Conservation (phyloP, 2,888 invertebrate genomes). For the Brachyopa scutellaris region DNA sequence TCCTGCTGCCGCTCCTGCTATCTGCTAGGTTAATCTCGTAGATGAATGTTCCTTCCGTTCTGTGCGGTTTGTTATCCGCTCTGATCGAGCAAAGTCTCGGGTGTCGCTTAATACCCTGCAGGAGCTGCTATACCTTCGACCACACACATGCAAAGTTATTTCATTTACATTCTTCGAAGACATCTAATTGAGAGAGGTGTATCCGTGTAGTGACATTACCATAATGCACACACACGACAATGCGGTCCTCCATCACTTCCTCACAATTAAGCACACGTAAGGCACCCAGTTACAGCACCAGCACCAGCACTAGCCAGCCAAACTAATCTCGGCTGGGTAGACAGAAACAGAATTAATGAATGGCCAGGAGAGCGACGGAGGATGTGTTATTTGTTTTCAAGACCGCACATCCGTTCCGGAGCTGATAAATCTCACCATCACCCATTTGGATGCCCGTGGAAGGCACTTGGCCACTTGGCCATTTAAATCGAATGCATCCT, state of each 20-base stretch:
- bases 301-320: conserved; percentile 6
- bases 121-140: conserved; percentile 25
- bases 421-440: conserved; percentile 70
- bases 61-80: conserved; percentile 35
- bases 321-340: conserved; percentile 51
- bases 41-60: conserved; percentile 41
- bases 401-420: conserved; percentile 68
- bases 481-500: conserved; percentile 68
- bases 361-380: conserved; percentile 57
- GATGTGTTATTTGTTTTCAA: conserved; percentile 68
- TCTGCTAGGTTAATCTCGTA: conserved; percentile 26
- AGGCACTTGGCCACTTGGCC: conserved; percentile 61
- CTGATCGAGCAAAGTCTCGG: conserved; percentile 28
- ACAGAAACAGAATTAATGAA: conserved; percentile 70
- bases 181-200: conserved; percentile 56
- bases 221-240: conserved; percentile 43
- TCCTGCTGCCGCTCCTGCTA: conserved; percentile 7
- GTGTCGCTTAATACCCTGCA: neutral
- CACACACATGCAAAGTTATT: conserved; percentile 50
- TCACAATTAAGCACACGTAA: conserved; percentile 42
- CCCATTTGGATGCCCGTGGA: conserved; percentile 46
- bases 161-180: conserved; percentile 36
- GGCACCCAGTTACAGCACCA: conserved; percentile 7
- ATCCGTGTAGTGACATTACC: conserved; percentile 40
- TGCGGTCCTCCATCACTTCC: conserved; percentile 11